Conservation (phyloP, 2,113 vertebrate species). For the Lepus europaeus region DNA sequence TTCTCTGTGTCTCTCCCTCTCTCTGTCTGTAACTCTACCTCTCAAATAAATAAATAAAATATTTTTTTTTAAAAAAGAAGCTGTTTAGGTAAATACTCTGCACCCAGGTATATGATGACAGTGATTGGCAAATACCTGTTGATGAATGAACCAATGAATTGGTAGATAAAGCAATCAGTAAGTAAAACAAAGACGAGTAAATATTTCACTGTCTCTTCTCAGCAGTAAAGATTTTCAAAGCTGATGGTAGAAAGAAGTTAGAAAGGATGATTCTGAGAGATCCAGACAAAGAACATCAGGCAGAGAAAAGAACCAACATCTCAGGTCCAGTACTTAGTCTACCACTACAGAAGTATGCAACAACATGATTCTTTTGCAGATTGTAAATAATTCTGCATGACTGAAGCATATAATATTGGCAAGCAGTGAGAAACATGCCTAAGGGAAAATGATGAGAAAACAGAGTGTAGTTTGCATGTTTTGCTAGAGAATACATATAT, state of each 20-base stretch:
- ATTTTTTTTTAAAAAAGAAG: not conserved
- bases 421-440: rapidly evolving
- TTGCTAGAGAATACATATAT: not conserved
- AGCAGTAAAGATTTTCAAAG: not conserved
- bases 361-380: not conserved
- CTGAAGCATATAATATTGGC: not conserved
- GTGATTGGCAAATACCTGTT: not conserved
- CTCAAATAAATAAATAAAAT: too few species aligned
- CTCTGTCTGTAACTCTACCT: too few species aligned
- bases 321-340: not conserved
- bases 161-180: not conserved
- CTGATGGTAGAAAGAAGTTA: not conserved
- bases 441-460: not conserved
- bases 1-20: too few species aligned
- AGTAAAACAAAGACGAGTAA: not conserved
- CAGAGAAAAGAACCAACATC: not conserved
- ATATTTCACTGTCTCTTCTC: not conserved
- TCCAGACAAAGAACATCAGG: not conserved
- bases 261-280: not conserved
- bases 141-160: not conserved
- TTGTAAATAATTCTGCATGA: not conserved
- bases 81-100: not conserved
- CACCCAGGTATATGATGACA: not conserved
- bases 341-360: not conserved
- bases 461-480: not conserved